A percentile compares a stretch with the other conserved stretches of the same genome.
Conservation (phyloP, 1,140 invertebrate species). For the Magallana gigas region DNA sequence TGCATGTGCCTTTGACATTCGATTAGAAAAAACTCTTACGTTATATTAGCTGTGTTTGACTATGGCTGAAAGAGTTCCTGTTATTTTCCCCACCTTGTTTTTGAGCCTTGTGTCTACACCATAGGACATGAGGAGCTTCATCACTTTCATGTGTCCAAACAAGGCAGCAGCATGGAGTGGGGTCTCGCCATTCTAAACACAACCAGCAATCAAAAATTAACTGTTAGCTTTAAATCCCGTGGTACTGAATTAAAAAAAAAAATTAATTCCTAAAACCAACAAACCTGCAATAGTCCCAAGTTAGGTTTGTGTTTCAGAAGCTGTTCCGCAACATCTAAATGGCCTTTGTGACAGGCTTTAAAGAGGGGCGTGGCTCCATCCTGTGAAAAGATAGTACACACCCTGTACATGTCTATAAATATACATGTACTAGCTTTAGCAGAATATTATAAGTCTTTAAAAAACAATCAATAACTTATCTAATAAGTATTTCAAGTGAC, state of each 20-base stretch:
- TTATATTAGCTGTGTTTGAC: neutral
- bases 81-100: slow-evolving; percentile 74
- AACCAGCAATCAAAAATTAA: neutral
- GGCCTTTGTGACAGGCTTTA: slow-evolving; percentile 80
- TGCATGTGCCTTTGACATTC: neutral
- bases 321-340: slow-evolving; percentile 88
- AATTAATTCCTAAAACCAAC: slow-evolving; percentile 59
- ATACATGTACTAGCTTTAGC: no score
- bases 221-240: neutral
- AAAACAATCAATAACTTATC: neutral
- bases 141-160: slow-evolving; percentile 85
- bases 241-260: neutral
- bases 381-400: slow-evolving; percentile 56
- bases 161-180: slow-evolving; percentile 93
- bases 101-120: slow-evolving; percentile 74
- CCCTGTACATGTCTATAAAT: neutral
- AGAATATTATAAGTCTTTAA: neutral
- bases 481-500: neutral
- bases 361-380: slow-evolving; percentile 80
- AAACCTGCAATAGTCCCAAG: slow-evolving; percentile 89
- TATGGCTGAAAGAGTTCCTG: no score
- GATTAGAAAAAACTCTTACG: neutral
- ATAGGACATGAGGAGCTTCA: slow-evolving; percentile 72
- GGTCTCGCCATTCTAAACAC: slow-evolving; percentile 91
- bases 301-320: slow-evolving; percentile 90